phyloP scores from a whole-genome alignment of 2,113 vertebrate species.

The Entelurus aequoreus region DNA sequence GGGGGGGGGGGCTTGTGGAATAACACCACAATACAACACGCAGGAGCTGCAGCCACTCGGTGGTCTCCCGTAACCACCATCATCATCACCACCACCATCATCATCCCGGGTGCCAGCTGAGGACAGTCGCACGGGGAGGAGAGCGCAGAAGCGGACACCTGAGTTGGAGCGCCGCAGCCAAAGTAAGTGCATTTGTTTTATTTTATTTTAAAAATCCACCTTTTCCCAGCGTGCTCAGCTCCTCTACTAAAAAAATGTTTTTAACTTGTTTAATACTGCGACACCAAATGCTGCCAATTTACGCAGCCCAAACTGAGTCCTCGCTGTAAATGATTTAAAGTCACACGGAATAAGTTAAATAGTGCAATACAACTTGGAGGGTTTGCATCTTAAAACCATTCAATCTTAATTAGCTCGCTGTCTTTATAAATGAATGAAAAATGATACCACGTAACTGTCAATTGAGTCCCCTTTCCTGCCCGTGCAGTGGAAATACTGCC shows the following conservation, averaged over 20 bases:
- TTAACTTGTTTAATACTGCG: slow-evolving; percentile 37
- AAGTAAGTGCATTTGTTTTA: slow-evolving; percentile 35
- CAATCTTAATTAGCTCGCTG: not conserved
- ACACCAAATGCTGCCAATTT: slow-evolving; percentile 54
- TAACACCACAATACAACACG: slow-evolving; percentile 25
- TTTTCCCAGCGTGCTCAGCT: not conserved
- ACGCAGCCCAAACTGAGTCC: slow-evolving; percentile 3
- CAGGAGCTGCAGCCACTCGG: slow-evolving; percentile 17
- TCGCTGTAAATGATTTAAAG: too few relatives aligned
- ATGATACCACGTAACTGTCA: slow-evolving; percentile 4
- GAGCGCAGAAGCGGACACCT: slow-evolving; percentile 24
- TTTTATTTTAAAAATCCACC: not conserved
- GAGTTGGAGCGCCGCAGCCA: slow-evolving; percentile 30
- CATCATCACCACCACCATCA: not conserved
- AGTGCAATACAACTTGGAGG: too few relatives aligned
- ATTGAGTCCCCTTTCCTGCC: not conserved
- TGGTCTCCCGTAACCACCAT: not conserved
- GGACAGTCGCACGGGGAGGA: slow-evolving; percentile 26
- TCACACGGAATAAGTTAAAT: too few relatives aligned
- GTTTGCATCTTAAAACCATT: not conserved
- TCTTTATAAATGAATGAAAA: not conserved
- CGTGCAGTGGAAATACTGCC: slow-evolving; percentile 20
- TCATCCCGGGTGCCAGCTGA: slow-evolving; percentile 27
- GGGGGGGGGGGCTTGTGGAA: slow-evolving; percentile 27
- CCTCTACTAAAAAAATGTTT: not conserved